Evolutionary conservation across 2,113 vertebrate genomes (phyloP).

Genomic region (Centropristis striata): DNA sequence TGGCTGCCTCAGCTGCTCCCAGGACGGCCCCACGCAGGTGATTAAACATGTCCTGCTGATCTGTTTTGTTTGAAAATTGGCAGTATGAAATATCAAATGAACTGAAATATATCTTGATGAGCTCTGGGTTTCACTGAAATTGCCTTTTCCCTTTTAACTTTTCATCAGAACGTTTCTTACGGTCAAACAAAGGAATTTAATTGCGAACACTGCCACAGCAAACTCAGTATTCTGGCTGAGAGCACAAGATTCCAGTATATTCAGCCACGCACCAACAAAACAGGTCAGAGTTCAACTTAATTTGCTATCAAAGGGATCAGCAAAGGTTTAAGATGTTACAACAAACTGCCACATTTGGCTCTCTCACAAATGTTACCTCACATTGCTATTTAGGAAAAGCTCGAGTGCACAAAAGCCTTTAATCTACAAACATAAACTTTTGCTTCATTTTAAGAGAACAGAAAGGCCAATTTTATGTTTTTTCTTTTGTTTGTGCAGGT

Average conservation of each 20-base stretch:
- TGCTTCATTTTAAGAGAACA: neutral
- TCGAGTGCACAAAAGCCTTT: neutral
- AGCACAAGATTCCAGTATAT: slow-evolving; percentile 84
- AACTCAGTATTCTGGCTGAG: slow-evolving; percentile 83
- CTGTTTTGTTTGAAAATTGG: neutral
- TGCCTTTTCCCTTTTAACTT: neutral
- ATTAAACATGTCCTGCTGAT: neutral
- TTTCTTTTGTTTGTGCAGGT: slow-evolving; percentile 58
- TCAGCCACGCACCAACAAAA: slow-evolving; percentile 71
- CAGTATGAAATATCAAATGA: neutral
- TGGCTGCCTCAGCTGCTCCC: slow-evolving; percentile 86
- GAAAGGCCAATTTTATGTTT: neutral
- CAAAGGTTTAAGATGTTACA: slow-evolving; percentile 7
- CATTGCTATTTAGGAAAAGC: slow-evolving; percentile 3
- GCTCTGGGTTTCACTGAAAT: neutral
- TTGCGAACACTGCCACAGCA: slow-evolving; percentile 86
- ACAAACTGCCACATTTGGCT: slow-evolving; percentile 10
- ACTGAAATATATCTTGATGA: neutral
- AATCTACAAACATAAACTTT: neutral
- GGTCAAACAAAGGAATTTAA: slow-evolving; percentile 85
- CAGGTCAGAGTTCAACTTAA: slow-evolving; percentile 72
- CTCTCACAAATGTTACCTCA: neutral
- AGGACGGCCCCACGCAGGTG: slow-evolving; percentile 82
- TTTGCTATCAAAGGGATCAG: slow-evolving; percentile 22
- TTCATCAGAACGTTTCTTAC: slow-evolving; percentile 79